Conservation (phyloP, 2,888 invertebrate genomes). For the Ornithoptera alexandrae region DNA sequence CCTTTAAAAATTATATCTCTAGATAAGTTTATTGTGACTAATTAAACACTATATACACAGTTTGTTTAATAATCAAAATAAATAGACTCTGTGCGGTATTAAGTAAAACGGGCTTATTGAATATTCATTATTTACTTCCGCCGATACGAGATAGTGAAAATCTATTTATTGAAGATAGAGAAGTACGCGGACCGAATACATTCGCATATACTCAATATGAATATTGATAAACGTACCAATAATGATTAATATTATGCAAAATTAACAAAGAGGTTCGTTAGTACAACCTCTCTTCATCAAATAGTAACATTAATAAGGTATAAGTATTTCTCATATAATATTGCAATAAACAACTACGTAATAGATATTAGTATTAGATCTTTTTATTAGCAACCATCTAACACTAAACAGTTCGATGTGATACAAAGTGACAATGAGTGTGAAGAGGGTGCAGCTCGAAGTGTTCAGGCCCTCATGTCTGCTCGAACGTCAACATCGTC, state of each 20-base stretch:
- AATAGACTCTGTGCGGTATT: constrained; percentile 5
- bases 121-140: constrained; percentile 14
- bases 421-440: too few relatives aligned
- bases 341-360: too few relatives aligned
- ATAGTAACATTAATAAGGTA: too few relatives aligned
- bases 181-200: neutral
- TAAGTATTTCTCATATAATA: too few relatives aligned
- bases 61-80: constrained; percentile 10
- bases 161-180: constrained; percentile 9
- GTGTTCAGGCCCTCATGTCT: too few relatives aligned
- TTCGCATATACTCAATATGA: neutral
- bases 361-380: too few relatives aligned
- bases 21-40: neutral
- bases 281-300: too few relatives aligned
- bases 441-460: too few relatives aligned
- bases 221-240: neutral
- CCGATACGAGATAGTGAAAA: constrained; percentile 17
- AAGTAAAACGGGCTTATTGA: constrained; percentile 6
- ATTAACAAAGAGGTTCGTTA: neutral
- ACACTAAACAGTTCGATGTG: too few relatives aligned
- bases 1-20: neutral
- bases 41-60: neutral
- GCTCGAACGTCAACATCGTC: too few relatives aligned
- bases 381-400: too few relatives aligned
- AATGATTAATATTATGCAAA: constrained; percentile 4